Percentiles rank a stretch among this genome's conserved stretches.
Evolutionary conservation across 1,140 invertebrate genomes (phyloP).

Genomic region (Contarinia nasturtii): DNA sequence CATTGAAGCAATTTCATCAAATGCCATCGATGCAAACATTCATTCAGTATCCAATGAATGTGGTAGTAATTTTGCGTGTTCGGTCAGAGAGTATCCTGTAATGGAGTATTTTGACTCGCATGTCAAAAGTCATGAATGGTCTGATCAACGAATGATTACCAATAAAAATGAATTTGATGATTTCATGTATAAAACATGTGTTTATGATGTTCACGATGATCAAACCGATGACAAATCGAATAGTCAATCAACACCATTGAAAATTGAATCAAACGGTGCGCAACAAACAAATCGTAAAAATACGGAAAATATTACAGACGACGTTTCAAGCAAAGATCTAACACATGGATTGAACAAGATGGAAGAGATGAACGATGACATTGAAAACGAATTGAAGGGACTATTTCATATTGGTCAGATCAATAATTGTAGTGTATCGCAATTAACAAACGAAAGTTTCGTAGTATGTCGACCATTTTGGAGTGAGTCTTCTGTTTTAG

Average conservation of each 20-base stretch:
- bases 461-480: background rate
- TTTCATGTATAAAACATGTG: background rate
- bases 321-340: background rate
- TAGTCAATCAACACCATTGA: no score
- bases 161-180: background rate
- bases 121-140: background rate
- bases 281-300: background rate
- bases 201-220: no score
- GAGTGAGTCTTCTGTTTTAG: background rate
- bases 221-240: no score
- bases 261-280: background rate
- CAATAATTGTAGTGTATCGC: background rate
- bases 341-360: background rate
- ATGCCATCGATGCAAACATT: background rate
- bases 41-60: background rate
- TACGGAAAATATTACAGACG: background rate
- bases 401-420: background rate
- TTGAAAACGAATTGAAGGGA: background rate
- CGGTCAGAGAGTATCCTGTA: background rate
- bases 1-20: background rate
- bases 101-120: background rate
- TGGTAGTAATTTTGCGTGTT: background rate
- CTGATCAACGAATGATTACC: background rate
- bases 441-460: background rate
- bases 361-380: background rate